Evolutionary conservation across 2,888 invertebrate genomes (phyloP).

Genomic region (Platycheirus albimanus): DNA sequence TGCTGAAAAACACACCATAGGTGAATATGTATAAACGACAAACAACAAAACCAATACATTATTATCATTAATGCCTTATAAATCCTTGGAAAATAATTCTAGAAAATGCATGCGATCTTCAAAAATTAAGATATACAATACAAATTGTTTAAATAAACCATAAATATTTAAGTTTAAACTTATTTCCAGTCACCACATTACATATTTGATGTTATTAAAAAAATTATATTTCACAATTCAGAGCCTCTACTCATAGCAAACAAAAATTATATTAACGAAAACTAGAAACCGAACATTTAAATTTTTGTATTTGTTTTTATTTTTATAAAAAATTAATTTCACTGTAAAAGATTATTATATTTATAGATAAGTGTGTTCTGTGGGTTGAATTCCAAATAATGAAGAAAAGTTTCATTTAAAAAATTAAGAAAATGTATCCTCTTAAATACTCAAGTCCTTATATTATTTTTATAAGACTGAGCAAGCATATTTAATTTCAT

Average conservation of each 20-base stretch:
- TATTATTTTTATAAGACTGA: too few relatives aligned
- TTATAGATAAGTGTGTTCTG: neutral
- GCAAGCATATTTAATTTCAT: too few relatives aligned
- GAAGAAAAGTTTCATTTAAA: too few relatives aligned
- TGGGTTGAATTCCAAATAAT: too few relatives aligned
- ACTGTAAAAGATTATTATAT: too few relatives aligned
- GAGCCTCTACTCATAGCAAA: conserved; percentile 55
- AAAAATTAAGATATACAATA: conserved; percentile 30
- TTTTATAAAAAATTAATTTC: too few relatives aligned
- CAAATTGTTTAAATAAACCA: conserved; percentile 38
- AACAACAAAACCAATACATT: conserved; percentile 59
- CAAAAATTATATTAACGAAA: conserved; percentile 24
- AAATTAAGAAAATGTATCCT: too few relatives aligned
- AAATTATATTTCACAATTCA: conserved; percentile 24
- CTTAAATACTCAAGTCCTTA: too few relatives aligned
- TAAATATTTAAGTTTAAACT: conserved; percentile 3
- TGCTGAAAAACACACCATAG: conserved; percentile 56
- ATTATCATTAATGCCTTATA: conserved; percentile 27
- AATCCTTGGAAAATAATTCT: conserved; percentile 45
- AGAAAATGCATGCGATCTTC: conserved; percentile 72
- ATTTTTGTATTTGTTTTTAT: too few relatives aligned
- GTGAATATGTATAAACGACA: conserved; percentile 60
- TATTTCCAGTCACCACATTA: conserved; percentile 55
- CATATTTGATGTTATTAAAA: neutral
- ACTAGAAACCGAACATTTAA: neutral